Conservation (phyloP, 2,888 invertebrate species). For the Epirrita christyi region DNA sequence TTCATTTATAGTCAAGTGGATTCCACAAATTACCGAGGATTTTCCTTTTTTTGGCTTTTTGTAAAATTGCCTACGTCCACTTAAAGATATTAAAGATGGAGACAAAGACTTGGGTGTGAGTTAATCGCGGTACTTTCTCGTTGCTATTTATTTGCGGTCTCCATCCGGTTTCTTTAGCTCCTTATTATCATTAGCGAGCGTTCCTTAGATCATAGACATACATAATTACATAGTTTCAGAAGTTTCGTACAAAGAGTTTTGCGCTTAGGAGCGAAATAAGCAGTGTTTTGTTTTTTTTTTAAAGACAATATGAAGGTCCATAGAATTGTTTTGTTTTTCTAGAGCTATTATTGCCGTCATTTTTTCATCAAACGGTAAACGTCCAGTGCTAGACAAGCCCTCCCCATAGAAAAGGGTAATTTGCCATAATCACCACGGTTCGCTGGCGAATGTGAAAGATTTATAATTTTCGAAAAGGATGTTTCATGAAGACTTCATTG, state of each 20-base stretch:
- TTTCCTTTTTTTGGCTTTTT: constrained; percentile 70
- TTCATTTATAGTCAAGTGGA: constrained; percentile 73
- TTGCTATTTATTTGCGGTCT: constrained; percentile 46
- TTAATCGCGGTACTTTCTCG: constrained; percentile 29
- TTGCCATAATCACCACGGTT: too few relatives aligned
- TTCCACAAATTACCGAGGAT: constrained; percentile 74
- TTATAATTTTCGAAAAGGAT: background rate
- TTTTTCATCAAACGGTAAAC: too few relatives aligned
- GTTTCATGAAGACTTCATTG: too few relatives aligned
- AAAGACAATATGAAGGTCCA: background rate
- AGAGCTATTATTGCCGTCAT: background rate
- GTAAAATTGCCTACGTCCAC: constrained; percentile 79
- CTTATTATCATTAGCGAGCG: constrained; percentile 35
- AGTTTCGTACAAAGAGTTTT: constrained; percentile 9
- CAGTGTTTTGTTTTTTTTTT: constrained; percentile 5
- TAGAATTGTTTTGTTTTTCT: background rate
- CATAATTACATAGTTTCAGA: constrained; percentile 1
- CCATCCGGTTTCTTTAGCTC: constrained; percentile 16
- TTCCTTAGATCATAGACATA: constrained; percentile 4
- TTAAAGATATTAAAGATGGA: constrained; percentile 77
- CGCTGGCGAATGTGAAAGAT: too few relatives aligned
- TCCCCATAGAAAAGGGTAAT: too few relatives aligned
- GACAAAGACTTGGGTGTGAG: constrained; percentile 64
- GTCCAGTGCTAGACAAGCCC: too few relatives aligned
- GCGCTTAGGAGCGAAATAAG: constrained; percentile 9